These are phyloP conservation scores for Myripristis murdjan DNA, from an alignment of 2,797 vertebrate genomes.

Conservation along the genomic window DNA sequence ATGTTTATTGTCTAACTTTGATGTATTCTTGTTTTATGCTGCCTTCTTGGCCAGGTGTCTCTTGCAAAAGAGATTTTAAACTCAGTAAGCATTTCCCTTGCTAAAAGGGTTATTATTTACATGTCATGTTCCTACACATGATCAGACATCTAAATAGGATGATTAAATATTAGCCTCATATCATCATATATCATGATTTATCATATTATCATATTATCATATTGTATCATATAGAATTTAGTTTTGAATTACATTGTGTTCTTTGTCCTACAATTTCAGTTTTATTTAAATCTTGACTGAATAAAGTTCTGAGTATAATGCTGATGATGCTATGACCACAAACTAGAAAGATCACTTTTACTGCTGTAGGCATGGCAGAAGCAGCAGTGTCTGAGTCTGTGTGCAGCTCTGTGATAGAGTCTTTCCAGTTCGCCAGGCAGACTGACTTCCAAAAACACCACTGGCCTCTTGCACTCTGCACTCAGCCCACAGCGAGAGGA, in stretches of 20 bases:
- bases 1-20: too few species aligned
- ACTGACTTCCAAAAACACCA: conserved; percentile 15
- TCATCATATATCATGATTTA: too few species aligned
- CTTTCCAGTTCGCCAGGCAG: conserved; percentile 1
- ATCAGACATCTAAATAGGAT: too few species aligned
- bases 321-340: neutral
- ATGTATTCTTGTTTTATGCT: too few species aligned
- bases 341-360: neutral
- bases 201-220: too few species aligned
- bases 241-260: neutral
- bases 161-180: too few species aligned
- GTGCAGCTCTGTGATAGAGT: conserved; percentile 34
- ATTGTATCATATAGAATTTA: too few species aligned
- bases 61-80: too few species aligned
- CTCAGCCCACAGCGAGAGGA: neutral
- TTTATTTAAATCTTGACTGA: neutral
- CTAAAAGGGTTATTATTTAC: too few species aligned
- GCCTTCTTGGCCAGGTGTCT: too few species aligned
- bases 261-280: neutral
- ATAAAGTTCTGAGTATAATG: neutral
- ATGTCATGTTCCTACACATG: neutral
- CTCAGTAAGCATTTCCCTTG: too few species aligned
- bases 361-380: neutral
- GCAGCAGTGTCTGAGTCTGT: neutral
- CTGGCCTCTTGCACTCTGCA: conserved; percentile 9